Conservation (phyloP, 2,113 vertebrate genomes). For the Sceloporus tristichus region DNA sequence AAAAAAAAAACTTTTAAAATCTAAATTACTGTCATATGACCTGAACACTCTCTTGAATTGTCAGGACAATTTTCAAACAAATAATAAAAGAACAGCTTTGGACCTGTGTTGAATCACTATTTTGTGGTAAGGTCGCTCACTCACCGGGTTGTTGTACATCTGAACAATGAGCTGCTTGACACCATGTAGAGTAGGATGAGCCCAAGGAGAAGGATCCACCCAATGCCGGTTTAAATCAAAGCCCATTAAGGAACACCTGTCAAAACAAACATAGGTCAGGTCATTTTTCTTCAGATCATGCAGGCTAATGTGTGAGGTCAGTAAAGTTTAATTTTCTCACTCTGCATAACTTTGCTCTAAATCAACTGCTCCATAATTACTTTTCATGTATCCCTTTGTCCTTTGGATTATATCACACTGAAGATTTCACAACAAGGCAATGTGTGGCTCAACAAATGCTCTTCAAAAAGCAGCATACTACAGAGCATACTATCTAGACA, state of each 20-base stretch:
- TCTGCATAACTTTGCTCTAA: background rate
- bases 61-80: background rate
- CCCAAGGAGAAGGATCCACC: constrained; percentile 96
- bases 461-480: background rate
- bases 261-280: constrained; percentile 39
- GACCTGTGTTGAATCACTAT: background rate
- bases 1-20: background rate
- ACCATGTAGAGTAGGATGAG: constrained; percentile 93
- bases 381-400: background rate
- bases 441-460: background rate
- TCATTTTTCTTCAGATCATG: background rate
- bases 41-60: background rate
- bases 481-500: too few relatives aligned
- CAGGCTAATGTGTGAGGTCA: background rate
- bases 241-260: constrained; percentile 96
- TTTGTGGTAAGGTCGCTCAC: constrained; percentile 61
- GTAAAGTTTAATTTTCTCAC: background rate
- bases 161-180: constrained; percentile 95
- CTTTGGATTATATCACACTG: too few relatives aligned
- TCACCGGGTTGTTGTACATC: constrained; percentile 95
- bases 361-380: background rate
- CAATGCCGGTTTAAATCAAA: constrained; percentile 98
- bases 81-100: background rate
- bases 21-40: background rate
- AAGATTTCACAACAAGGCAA: background rate